These are phyloP conservation scores for Timema cristinae DNA, from an alignment of 2,888 invertebrate genomes.

Conservation along the genomic window DNA sequence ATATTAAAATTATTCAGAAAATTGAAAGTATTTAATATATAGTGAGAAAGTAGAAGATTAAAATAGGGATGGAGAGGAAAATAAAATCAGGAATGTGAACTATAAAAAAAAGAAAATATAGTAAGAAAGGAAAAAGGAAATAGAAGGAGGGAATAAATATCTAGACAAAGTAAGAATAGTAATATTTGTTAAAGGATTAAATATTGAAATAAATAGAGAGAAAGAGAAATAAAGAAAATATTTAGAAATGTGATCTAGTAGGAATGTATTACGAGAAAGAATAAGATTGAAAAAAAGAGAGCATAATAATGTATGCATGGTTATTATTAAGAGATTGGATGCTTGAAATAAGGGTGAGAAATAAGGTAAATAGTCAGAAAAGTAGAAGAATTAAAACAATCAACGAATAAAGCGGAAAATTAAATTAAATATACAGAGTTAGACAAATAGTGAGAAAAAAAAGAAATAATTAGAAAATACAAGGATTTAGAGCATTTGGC, in stretches of 20 bases:
- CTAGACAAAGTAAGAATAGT: neutral
- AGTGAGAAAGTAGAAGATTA: too few relatives aligned
- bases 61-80: too few relatives aligned
- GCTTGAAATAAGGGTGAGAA: too few relatives aligned
- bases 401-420: neutral
- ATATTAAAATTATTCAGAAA: neutral
- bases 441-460: neutral
- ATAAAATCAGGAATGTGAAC: neutral
- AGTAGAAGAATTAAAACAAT: neutral
- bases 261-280: neutral
- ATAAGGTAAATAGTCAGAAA: neutral
- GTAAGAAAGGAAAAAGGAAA: neutral
- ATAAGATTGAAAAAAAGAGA: neutral
- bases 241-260: neutral
- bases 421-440: neutral
- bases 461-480: neutral
- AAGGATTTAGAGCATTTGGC: neutral
- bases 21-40: too few relatives aligned
- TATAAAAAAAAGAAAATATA: neutral
- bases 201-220: neutral
- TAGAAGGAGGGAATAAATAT: neutral
- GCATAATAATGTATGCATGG: neutral
- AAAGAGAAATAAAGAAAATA: neutral
- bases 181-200: neutral
- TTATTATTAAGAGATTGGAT: too few relatives aligned